Conservation (phyloP, 2,113 vertebrate species). For the Leptodactylus fuscus region DNA sequence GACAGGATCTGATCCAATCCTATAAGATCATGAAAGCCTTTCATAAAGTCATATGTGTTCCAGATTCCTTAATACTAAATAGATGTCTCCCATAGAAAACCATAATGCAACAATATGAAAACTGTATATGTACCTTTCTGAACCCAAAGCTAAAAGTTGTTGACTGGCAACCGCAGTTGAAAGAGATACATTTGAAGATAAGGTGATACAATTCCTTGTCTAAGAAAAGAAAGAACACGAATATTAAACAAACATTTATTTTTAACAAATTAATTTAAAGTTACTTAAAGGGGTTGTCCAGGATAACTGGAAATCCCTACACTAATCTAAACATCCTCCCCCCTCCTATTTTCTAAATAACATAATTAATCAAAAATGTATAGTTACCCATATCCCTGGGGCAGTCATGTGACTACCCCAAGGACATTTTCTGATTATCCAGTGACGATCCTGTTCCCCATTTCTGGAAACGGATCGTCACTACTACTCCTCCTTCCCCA, state of each 20-base stretch:
- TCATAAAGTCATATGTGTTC: not conserved
- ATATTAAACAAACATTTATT: not conserved
- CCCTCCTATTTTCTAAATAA: no score
- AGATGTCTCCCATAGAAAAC: not conserved
- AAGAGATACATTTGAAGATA: conserved; percentile 67
- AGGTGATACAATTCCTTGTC: conserved; percentile 78
- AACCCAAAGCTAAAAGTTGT: conserved; percentile 62
- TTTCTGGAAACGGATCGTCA: no score
- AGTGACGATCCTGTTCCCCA: no score
- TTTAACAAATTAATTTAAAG: not conserved
- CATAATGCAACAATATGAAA: not conserved
- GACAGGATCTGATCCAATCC: not conserved
- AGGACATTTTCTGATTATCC: no score
- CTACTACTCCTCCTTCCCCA: no score
- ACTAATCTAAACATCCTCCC: no score
- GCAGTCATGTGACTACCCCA: no score
- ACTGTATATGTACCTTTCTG: conserved; percentile 67
- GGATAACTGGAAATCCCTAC: no score
- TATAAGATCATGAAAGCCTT: not conserved
- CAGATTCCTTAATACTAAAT: not conserved
- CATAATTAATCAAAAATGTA: no score
- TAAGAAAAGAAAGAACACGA: conserved; percentile 63
- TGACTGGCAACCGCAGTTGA: conserved; percentile 73
- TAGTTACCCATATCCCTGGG: no score
- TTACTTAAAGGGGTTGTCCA: not conserved